phyloP scores from a whole-genome alignment of 1,140 invertebrate species.

The Papilio xuthus region DNA sequence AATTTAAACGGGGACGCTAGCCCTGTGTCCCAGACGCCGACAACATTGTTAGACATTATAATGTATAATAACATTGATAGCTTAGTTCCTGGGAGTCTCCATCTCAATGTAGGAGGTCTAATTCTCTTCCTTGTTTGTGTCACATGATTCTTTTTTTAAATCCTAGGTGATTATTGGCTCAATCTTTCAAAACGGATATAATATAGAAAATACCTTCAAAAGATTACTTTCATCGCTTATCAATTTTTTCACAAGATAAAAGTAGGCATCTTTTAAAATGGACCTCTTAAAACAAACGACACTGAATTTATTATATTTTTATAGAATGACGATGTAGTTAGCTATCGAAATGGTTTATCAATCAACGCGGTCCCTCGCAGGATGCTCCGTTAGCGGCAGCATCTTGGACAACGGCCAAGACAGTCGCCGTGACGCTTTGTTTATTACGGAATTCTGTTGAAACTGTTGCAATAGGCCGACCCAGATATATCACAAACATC shows the following conservation, averaged over 20 bases:
- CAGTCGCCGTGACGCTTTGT: constrained; percentile 66
- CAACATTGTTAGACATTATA: constrained; percentile 26
- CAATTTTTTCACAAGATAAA: not conserved
- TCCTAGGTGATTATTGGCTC: no score
- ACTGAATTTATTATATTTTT: constrained; percentile 10
- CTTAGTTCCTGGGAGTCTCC: constrained; percentile 9
- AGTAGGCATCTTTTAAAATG: not conserved
- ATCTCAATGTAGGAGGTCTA: not conserved
- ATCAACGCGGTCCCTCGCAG: constrained; percentile 41
- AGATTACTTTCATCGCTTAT: not conserved
- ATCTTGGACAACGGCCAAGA: constrained; percentile 66
- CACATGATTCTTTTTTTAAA: not conserved
- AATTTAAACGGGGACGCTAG: constrained; percentile 46
- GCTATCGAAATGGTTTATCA: constrained; percentile 50
- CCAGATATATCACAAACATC: constrained; percentile 59
- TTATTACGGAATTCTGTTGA: constrained; percentile 79
- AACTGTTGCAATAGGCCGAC: constrained; percentile 75
- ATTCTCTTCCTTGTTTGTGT: not conserved
- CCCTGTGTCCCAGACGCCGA: not conserved
- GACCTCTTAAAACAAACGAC: not conserved
- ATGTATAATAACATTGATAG: constrained; percentile 22
- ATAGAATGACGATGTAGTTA: constrained; percentile 35
- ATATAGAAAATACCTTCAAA: not conserved
- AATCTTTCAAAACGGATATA: no score
- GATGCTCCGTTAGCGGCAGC: constrained; percentile 55